A percentile compares a stretch with the other conserved stretches of the same genome.
Evolutionary conservation across 1,140 invertebrate genomes (phyloP).

Genomic region (Leucophenga varia): DNA sequence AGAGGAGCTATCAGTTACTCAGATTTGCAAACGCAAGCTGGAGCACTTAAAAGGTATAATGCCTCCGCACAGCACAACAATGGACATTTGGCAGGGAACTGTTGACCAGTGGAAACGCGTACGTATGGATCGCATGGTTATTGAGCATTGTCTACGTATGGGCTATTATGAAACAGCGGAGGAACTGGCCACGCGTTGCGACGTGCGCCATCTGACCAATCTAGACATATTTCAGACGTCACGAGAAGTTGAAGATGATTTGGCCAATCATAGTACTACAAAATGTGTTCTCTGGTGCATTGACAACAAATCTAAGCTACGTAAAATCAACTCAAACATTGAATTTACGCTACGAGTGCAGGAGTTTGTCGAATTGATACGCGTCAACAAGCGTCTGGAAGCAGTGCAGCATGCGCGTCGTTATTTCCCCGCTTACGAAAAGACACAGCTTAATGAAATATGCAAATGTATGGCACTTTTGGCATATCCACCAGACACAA

Average conservation of each 20-base stretch:
- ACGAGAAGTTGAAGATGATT: conserved; percentile 80
- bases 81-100: conserved; percentile 59
- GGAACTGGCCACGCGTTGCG: conserved; percentile 77
- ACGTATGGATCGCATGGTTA: conserved; percentile 89
- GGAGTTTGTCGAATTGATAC: conserved; percentile 95
- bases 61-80: conserved; percentile 20
- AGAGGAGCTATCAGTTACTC: conserved; percentile 83
- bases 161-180: conserved; percentile 94
- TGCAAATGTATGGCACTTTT: conserved; percentile 94
- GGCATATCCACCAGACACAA: conserved; percentile 81
- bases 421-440: conserved; percentile 84
- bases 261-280: conserved; percentile 77
- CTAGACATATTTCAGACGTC: conserved; percentile 84
- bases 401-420: conserved; percentile 94
- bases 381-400: conserved; percentile 80
- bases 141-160: conserved; percentile 94
- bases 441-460: conserved; percentile 83
- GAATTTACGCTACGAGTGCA: conserved; percentile 91
- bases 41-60: conserved; percentile 87
- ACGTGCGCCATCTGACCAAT: conserved; percentile 88
- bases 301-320: conserved; percentile 94
- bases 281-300: conserved; percentile 96
- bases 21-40: conserved; percentile 78
- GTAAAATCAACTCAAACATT: conserved; percentile 87
- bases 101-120: conserved; percentile 77